A percentile compares a stretch with the other conserved stretches of the same genome.
These are phyloP conservation scores for Diorhabda elongata DNA, from an alignment of 1,140 invertebrate species.

Conservation along the genomic window DNA sequence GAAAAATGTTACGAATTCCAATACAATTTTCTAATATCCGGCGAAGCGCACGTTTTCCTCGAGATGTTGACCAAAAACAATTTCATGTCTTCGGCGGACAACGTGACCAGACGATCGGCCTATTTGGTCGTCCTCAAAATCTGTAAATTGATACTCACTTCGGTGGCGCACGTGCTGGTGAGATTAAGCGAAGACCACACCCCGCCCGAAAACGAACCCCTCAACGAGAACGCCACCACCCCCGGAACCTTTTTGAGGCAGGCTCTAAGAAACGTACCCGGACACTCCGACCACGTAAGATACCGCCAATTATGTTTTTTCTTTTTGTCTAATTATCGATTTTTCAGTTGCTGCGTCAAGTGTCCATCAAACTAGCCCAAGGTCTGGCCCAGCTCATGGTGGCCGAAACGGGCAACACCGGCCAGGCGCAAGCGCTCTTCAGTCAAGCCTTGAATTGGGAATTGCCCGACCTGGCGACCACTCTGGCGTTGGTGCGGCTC, in stretches of 20 bases:
- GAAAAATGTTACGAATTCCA: constrained; percentile 85
- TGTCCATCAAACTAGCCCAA: constrained; percentile 72
- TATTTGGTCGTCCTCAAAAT: constrained; percentile 85
- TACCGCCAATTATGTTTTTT: constrained; percentile 9
- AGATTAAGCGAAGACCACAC: constrained; percentile 57
- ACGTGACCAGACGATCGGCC: constrained; percentile 73
- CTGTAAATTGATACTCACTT: constrained; percentile 82
- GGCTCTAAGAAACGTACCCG: constrained; percentile 66
- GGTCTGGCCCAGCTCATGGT: constrained; percentile 58
- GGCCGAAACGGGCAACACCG: constrained; percentile 36
- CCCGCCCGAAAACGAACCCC: constrained; percentile 42
- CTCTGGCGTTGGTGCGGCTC: constrained; percentile 67
- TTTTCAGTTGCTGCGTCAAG: constrained; percentile 59
- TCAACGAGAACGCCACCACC: constrained; percentile 49
- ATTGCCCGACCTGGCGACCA: constrained; percentile 62
- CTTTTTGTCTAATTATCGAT: not conserved
- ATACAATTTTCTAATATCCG: constrained; percentile 82
- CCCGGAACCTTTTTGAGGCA: constrained; percentile 63
- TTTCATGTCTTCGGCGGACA: constrained; percentile 78
- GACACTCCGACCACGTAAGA: constrained; percentile 56
- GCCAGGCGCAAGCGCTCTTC: constrained; percentile 43
- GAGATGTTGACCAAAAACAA: constrained; percentile 86
- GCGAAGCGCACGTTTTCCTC: constrained; percentile 73
- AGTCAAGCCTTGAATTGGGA: constrained; percentile 59
- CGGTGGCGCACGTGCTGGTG: constrained; percentile 73